Conservation (phyloP, 2,888 invertebrate genomes). For the Micropterix aruncella region DNA sequence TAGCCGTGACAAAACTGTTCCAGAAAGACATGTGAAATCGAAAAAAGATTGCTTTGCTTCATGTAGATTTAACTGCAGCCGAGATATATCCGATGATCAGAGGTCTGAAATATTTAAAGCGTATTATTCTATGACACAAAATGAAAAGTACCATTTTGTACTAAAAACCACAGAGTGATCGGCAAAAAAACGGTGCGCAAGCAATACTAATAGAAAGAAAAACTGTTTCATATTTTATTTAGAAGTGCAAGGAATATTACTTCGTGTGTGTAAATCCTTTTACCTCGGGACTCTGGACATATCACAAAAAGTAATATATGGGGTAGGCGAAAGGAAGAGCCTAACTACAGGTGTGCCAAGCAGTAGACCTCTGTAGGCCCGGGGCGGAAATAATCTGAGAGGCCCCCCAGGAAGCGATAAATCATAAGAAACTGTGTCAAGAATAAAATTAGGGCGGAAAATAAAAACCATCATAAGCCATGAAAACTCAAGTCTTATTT, state of each 20-base stretch:
- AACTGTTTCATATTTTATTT: slow-evolving; percentile 8
- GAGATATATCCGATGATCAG: slow-evolving; percentile 2
- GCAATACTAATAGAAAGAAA: slow-evolving; percentile 4
- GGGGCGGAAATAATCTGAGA: no score
- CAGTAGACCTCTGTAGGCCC: no score
- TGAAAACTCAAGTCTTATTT: no score
- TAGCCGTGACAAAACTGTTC: slow-evolving; percentile 4
- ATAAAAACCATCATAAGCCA: no score
- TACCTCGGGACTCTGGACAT: slow-evolving; percentile 6
- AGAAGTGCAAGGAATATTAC: slow-evolving; percentile 4
- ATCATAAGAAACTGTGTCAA: no score
- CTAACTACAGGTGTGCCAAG: slow-evolving; percentile 1
- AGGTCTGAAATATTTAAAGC: not conserved
- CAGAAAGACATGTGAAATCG: slow-evolving; percentile 1
- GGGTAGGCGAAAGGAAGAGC: slow-evolving; percentile 5
- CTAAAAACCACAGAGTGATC: slow-evolving; percentile 1
- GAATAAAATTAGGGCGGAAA: no score
- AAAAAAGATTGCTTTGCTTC: slow-evolving; percentile 5
- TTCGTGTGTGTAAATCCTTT: slow-evolving; percentile 8
- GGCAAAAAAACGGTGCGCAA: slow-evolving; percentile 2
- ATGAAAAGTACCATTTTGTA: slow-evolving; percentile 4
- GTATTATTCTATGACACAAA: slow-evolving; percentile 2
- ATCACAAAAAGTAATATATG: slow-evolving; percentile 8
- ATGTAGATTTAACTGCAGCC: slow-evolving; percentile 5
- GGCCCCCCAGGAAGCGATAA: no score